These are phyloP conservation scores for Drosophila siamana DNA, from an alignment of 2,888 invertebrate species.

Conservation along the genomic window DNA sequence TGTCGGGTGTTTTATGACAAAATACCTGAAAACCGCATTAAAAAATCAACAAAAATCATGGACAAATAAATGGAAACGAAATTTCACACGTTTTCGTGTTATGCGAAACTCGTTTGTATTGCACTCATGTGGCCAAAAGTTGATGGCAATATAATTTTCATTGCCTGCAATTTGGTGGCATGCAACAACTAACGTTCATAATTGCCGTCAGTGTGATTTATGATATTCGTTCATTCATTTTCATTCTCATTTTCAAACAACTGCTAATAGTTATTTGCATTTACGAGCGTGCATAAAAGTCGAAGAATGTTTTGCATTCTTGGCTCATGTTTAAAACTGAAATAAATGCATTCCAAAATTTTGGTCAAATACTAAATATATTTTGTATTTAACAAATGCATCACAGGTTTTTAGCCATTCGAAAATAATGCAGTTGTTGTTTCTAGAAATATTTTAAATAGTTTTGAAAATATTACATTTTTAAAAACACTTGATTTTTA, in stretches of 20 bases:
- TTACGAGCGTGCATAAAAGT: neutral
- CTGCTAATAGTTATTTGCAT: neutral
- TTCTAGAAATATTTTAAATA: no score
- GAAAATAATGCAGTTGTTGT: no score
- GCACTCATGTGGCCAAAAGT: constrained; percentile 36
- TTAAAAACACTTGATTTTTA: no score
- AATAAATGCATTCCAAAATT: neutral
- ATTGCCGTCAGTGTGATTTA: constrained; percentile 37
- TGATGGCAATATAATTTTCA: constrained; percentile 54
- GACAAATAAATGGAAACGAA: constrained; percentile 27
- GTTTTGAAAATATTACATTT: no score
- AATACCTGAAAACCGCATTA: constrained; percentile 57
- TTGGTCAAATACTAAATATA: neutral
- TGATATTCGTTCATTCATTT: constrained; percentile 5
- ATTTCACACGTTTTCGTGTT: constrained; percentile 58
- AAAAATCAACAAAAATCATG: constrained; percentile 35
- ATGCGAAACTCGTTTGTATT: constrained; percentile 49
- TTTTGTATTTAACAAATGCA: no score
- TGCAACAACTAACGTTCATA: constrained; percentile 7
- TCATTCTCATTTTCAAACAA: constrained; percentile 13
- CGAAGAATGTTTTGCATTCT: neutral
- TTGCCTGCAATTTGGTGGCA: constrained; percentile 31
- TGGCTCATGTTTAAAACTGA: neutral
- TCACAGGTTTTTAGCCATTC: no score
- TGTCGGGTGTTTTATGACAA: constrained; percentile 65